These are phyloP conservation scores for Heliothis virescens DNA, from an alignment of 1,140 invertebrate species.

Conservation along the genomic window DNA sequence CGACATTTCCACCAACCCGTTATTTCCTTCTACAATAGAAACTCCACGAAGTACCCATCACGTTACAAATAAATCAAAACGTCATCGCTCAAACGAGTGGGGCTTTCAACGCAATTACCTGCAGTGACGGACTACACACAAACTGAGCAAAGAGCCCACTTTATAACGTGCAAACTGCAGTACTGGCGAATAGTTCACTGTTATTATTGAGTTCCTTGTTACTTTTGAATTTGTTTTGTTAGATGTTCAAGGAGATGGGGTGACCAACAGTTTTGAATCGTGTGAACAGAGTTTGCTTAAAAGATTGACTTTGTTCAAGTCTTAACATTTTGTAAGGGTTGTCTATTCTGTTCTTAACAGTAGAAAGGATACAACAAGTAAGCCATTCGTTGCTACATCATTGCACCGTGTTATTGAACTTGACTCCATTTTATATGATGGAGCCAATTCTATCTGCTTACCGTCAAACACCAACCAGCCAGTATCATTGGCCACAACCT, in stretches of 20 bases:
- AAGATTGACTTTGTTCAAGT: too few relatives aligned
- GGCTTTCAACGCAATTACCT: slow-evolving; percentile 44
- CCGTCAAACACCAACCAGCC: not conserved
- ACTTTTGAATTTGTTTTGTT: slow-evolving; percentile 31
- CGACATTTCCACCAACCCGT: not conserved
- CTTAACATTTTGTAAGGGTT: too few relatives aligned
- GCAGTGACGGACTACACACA: slow-evolving; percentile 31
- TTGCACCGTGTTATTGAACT: not conserved
- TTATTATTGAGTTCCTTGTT: slow-evolving; percentile 25
- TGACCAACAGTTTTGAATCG: not conserved
- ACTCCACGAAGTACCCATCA: slow-evolving; percentile 14
- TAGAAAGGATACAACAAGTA: too few relatives aligned
- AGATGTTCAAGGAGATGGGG: not conserved
- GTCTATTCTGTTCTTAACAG: too few relatives aligned
- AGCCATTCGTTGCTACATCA: not conserved
- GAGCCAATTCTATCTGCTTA: not conserved
- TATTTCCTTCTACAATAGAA: not conserved
- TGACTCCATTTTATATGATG: not conserved
- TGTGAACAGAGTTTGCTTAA: too few relatives aligned
- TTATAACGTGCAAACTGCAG: slow-evolving; percentile 43
- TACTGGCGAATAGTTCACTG: slow-evolving; percentile 23
- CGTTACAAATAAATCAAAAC: slow-evolving; percentile 40
- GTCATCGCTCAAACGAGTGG: slow-evolving; percentile 32
- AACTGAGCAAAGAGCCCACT: slow-evolving; percentile 34
- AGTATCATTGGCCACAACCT: slow-evolving; percentile 13